Base-by-base conservation (phyloP, 2,113 vertebrate genomes). In the Lophura nycthemera region DNA sequence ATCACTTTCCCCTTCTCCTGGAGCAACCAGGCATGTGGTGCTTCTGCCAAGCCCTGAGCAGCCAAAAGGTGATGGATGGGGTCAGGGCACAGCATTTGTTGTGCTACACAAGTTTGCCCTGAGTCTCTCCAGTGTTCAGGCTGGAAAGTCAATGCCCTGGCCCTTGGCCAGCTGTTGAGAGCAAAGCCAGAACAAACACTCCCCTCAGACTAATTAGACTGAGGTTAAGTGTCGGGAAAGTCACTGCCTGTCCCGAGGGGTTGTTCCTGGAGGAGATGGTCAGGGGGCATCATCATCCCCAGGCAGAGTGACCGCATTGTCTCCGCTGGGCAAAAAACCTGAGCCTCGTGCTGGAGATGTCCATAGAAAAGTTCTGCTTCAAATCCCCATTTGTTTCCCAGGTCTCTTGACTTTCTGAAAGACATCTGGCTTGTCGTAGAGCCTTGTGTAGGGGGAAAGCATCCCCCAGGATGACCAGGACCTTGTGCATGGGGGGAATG, bases 181-280 rank as follows among this genome's bases (percentile, higher is more conserved):
- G 45, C 63, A 80, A 48, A 86, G 90, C 57, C 88, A 93, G 83
- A 77, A 75, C 65, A 95, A 95, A 95, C 80, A 91, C 52, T 88
- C 76, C 38, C 83, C 45, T 63, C 20, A 30, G 67, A 22, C 30
- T 86, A 74, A 50, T 64, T 47, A 75, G 85, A 9, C 50, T 34
- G 83, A 67, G 79, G 64, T n/a, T 66, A 14, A 4, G 10, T 24
- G 56, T 88, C 6, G 1, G 88, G 69, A 90, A 78, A 74, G 47
- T 29, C 72, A 24, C 69, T 29, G 83, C 66, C 50, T 69, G 56
- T 29, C 72, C 6, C 1, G 66, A 54, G 59, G 42, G 45, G 25
- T n/a, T 54, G 67, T 82, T 54, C 81, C 74, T 75, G 63, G 43
- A 79, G 93, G 20, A 65, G 5, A 15, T 20, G 61, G 83, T 50